These are phyloP conservation scores for Pseudococcus longispinus DNA, from an alignment of 2,888 invertebrate genomes.

Conservation along the genomic window DNA sequence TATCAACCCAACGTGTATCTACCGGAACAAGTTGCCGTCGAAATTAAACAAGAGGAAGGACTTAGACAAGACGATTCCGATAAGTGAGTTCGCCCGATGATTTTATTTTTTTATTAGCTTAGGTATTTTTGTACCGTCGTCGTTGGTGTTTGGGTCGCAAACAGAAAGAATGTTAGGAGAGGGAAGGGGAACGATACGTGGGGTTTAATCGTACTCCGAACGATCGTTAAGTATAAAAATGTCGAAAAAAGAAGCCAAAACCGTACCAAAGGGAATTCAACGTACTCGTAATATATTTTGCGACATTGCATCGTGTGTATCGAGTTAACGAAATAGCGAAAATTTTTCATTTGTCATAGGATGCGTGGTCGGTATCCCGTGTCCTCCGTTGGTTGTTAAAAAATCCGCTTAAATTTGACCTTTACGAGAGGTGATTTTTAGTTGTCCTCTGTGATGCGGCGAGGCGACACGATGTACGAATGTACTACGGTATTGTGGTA, in stretches of 20 bases:
- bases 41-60: constrained; percentile 10
- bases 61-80: constrained; percentile 40
- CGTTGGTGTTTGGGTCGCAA: neutral
- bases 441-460: neutral
- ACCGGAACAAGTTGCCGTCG: constrained; percentile 47
- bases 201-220: neutral
- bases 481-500: neutral
- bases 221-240: neutral
- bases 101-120: neutral
- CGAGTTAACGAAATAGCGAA: neutral
- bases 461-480: neutral
- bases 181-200: neutral
- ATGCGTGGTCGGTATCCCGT: neutral
- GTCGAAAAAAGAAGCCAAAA: neutral
- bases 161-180: neutral
- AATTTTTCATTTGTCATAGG: neutral
- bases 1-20: neutral
- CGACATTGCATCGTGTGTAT: neutral
- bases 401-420: constrained; percentile 16
- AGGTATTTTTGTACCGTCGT: neutral
- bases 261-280: neutral
- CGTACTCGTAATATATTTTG: neutral
- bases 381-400: neutral
- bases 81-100: neutral
- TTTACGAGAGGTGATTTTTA: neutral